Percentiles rank a stretch among this genome's conserved stretches.
These are phyloP conservation scores for Huso huso DNA, from an alignment of 2,797 vertebrate genomes.

Conservation along the genomic window DNA sequence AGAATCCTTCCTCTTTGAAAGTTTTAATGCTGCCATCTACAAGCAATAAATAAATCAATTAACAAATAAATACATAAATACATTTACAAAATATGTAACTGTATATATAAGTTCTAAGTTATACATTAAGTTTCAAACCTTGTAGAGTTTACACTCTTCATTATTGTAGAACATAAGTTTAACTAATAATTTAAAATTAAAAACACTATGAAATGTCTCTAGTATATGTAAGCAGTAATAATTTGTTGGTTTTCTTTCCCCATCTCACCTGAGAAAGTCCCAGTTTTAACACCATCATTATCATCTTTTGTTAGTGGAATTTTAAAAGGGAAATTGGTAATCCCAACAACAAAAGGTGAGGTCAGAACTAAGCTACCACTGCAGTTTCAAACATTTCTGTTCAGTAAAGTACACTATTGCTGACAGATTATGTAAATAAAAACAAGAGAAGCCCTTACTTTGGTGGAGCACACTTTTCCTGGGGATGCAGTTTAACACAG, in stretches of 20 bases:
- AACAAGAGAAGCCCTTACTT: slow-evolving; percentile 39
- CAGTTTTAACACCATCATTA: no score
- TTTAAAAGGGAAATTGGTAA: no score
- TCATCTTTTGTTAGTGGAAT: no score
- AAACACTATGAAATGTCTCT: no score
- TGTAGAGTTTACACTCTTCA: no score
- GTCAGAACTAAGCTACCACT: neutral
- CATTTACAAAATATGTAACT: neutral
- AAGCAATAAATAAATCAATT: neutral
- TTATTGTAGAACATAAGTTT: no score
- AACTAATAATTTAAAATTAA: no score
- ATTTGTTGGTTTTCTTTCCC: no score
- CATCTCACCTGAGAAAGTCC: no score
- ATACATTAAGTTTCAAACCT: no score
- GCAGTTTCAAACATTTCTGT: no score
- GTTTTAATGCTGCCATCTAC: slow-evolving; percentile 42
- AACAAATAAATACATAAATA: slow-evolving; percentile 10
- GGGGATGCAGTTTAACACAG: slow-evolving; percentile 36
- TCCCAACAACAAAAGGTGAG: neutral
- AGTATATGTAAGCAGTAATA: no score
- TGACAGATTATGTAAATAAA: neutral
- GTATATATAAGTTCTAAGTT: neutral
- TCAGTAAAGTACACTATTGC: slow-evolving; percentile 9
- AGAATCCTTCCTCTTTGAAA: slow-evolving; percentile 50
- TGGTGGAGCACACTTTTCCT: slow-evolving; percentile 54